Percentiles rank a stretch among this genome's conserved stretches.
Conservation (phyloP, 2,797 vertebrate species). For the Hypotaenidia philippensis region DNA sequence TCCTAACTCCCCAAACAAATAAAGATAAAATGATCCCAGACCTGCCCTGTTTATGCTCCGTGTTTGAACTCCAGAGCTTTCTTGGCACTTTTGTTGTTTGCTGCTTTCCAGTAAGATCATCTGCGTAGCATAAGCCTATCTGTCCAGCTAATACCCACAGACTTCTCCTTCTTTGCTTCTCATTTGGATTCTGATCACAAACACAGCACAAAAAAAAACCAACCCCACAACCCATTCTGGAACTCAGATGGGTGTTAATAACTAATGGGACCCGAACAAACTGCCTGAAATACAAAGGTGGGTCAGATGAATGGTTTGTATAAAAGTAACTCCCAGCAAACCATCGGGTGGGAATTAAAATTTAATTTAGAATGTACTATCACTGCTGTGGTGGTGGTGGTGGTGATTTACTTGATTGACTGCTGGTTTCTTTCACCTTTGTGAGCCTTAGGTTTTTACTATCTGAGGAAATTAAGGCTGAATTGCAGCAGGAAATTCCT, state of each 20-base stretch:
- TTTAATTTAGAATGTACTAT: slow-evolving; percentile 86
- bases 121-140: neutral
- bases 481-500: slow-evolving; percentile 88
- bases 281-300: slow-evolving; percentile 59
- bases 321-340: slow-evolving; percentile 74
- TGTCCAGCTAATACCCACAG: neutral
- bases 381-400: slow-evolving; percentile 78
- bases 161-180: slow-evolving; percentile 14
- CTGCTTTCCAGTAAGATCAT: neutral
- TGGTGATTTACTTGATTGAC: slow-evolving; percentile 85
- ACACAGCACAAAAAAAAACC: neutral
- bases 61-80: neutral
- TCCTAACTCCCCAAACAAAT: neutral
- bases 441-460: slow-evolving; percentile 84
- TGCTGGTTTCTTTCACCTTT: slow-evolving; percentile 87
- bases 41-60: neutral
- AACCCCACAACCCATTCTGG: neutral
- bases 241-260: slow-evolving; percentile 68
- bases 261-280: slow-evolving; percentile 65
- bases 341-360: slow-evolving; percentile 88
- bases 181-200: slow-evolving; percentile 46
- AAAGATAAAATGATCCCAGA: neutral
- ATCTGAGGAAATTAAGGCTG: slow-evolving; percentile 88
- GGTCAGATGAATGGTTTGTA: slow-evolving; percentile 69
- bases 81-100: neutral